Percentiles rank a stretch among this genome's conserved stretches.
Evolutionary conservation across 2,888 invertebrate species (phyloP).

Genomic region (Drosophila planitibia): DNA sequence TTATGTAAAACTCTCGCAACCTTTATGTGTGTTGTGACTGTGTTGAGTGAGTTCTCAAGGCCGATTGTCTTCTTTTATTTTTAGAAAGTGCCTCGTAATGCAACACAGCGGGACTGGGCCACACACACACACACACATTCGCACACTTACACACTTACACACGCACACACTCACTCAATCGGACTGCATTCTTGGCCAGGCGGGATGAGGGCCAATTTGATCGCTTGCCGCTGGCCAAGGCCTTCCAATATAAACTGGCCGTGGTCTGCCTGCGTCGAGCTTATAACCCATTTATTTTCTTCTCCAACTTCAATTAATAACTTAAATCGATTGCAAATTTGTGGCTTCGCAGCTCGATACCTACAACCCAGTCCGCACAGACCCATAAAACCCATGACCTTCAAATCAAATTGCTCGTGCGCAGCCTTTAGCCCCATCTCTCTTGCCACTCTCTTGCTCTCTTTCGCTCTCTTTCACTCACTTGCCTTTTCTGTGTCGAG

Average conservation of each 20-base stretch:
- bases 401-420: slow-evolving; percentile 36
- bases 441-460: neutral
- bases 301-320: slow-evolving; percentile 39
- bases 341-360: neutral
- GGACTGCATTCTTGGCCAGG: slow-evolving; percentile 5
- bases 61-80: slow-evolving; percentile 54
- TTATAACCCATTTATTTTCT: slow-evolving; percentile 26
- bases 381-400: slow-evolving; percentile 38
- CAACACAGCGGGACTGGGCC: slow-evolving; percentile 8
- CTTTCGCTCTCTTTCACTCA: neutral
- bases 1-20: slow-evolving; percentile 71
- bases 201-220: slow-evolving; percentile 18
- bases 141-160: neutral
- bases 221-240: slow-evolving; percentile 23
- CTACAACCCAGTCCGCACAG: slow-evolving; percentile 1
- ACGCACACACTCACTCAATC: neutral
- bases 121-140: neutral
- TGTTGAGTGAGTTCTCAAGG: slow-evolving; percentile 57
- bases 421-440: slow-evolving; percentile 12
- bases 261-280: neutral
- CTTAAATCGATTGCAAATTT: slow-evolving; percentile 49
- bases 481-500: neutral
- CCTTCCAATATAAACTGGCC: slow-evolving; percentile 1
- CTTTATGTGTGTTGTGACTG: slow-evolving; percentile 22
- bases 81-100: slow-evolving; percentile 62